phyloP scores from a whole-genome alignment of 2,113 vertebrate species.

The Protomyctophum bolini region DNA sequence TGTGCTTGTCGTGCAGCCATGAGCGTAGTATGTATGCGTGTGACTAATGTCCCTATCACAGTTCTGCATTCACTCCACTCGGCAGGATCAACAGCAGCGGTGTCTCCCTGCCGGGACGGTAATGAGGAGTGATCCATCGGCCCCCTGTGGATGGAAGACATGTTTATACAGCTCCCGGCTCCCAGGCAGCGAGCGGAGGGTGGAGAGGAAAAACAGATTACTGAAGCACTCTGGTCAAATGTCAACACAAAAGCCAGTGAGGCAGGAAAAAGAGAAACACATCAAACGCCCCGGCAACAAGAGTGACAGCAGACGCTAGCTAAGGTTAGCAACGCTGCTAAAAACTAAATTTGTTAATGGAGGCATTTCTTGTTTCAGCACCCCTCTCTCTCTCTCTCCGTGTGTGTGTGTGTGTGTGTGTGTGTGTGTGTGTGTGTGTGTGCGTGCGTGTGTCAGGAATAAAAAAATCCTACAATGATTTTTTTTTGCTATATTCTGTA shows the following conservation, averaged over 20 bases:
- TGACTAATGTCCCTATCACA: not conserved
- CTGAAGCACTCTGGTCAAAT: constrained; percentile 73
- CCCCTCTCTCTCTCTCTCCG: too few species aligned
- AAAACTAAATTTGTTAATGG: constrained; percentile 72
- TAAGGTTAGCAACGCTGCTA: constrained; percentile 53
- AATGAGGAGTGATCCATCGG: constrained; percentile 74
- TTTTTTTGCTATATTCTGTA: too few species aligned
- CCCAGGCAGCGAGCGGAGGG: constrained; percentile 62
- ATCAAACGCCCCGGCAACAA: constrained; percentile 55
- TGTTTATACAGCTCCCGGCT: constrained; percentile 77
- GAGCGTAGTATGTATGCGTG: not conserved
- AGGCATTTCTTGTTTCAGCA: constrained; percentile 51
- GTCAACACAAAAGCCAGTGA: constrained; percentile 65
- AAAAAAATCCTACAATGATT: too few species aligned
- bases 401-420: too few species aligned
- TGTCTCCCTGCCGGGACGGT: constrained; percentile 45
- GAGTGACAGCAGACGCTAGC: constrained; percentile 65
- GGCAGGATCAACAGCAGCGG: constrained; percentile 34
- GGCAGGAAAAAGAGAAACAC: constrained; percentile 63
- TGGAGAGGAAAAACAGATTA: constrained; percentile 68
- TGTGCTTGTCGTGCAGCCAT: too few species aligned
- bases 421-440: too few species aligned
- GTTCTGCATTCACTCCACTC: constrained; percentile 36
- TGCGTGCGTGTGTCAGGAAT: too few species aligned
- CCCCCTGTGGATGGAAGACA: constrained; percentile 69